phyloP scores from a whole-genome alignment of 2,888 invertebrate genomes.

The Palloptera scutellata region DNA sequence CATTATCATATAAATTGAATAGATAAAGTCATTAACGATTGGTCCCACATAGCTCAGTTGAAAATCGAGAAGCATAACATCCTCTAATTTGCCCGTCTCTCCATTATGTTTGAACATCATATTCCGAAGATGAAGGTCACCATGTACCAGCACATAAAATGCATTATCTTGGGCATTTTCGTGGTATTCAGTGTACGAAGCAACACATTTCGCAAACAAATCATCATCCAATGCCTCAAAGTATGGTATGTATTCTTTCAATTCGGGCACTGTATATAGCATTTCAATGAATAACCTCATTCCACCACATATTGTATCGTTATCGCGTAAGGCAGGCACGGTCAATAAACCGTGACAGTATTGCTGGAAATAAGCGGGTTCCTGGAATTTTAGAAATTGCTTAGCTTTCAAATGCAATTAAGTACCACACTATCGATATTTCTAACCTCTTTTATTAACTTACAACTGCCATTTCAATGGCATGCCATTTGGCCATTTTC shows the following conservation, averaged over 20 bases:
- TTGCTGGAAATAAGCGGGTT: conserved; percentile 31
- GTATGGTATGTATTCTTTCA: conserved; percentile 26
- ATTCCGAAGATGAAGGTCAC: conserved; percentile 50
- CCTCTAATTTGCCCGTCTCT: conserved; percentile 26
- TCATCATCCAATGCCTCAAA: conserved; percentile 23
- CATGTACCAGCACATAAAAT: conserved; percentile 50
- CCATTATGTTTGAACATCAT: conserved; percentile 47
- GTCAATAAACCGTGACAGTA: conserved; percentile 15
- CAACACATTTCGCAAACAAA: conserved; percentile 6
- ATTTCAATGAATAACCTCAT: conserved; percentile 24
- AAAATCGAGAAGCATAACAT: conserved; percentile 50
- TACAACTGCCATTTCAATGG: conserved; percentile 41
- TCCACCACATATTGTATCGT: conserved; percentile 13
- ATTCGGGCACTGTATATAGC: conserved; percentile 11
- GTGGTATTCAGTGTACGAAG: conserved; percentile 23
- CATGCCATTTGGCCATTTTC: conserved; percentile 43
- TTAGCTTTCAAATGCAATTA: neutral
- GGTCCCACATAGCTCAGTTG: conserved; percentile 49
- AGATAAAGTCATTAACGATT: conserved; percentile 45
- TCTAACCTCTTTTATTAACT: conserved; percentile 37
- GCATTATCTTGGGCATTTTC: conserved; percentile 33
- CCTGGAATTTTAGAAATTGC: conserved; percentile 6
- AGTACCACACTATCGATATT: no score
- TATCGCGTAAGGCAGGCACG: neutral
- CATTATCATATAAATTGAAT: conserved; percentile 46